A percentile compares a stretch with the other conserved stretches of the same genome.
Conservation (phyloP, 2,888 invertebrate genomes). For the Drosophila recens region DNA sequence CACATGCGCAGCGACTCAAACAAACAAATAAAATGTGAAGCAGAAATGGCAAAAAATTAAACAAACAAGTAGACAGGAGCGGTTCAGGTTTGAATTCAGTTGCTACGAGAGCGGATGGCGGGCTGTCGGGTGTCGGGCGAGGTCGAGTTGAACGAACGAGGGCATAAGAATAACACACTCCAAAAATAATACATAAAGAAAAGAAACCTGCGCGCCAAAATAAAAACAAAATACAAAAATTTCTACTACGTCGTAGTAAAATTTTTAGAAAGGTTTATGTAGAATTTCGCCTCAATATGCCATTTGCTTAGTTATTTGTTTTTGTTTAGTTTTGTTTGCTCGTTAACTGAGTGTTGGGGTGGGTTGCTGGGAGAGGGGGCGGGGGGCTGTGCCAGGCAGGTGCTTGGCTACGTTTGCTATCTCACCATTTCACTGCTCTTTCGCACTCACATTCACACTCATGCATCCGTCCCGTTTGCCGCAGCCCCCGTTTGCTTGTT, state of each 20-base stretch:
- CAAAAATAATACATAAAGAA: constrained; percentile 20
- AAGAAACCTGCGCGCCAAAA: constrained; percentile 64
- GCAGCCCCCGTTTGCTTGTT: constrained; percentile 56
- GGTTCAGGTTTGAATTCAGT: constrained; percentile 65
- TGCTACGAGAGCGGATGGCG: constrained; percentile 38
- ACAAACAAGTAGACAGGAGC: constrained; percentile 84
- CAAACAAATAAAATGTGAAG: constrained; percentile 84
- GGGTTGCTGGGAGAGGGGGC: background rate
- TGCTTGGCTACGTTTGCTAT: constrained; percentile 56
- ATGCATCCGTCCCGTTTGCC: constrained; percentile 1
- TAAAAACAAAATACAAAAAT: constrained; percentile 40
- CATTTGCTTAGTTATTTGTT: constrained; percentile 70
- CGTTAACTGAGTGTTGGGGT: constrained; percentile 58
- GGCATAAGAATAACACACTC: constrained; percentile 38
- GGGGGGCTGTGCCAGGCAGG: constrained; percentile 58
- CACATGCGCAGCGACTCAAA: constrained; percentile 80
- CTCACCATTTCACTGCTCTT: constrained; percentile 34
- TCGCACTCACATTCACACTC: constrained; percentile 26
- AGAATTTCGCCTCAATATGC: constrained; percentile 61
- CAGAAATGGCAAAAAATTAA: constrained; percentile 84
- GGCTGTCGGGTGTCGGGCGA: constrained; percentile 29
- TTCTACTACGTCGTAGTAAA: constrained; percentile 79
- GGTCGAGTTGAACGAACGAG: constrained; percentile 72
- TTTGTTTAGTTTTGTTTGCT: constrained; percentile 81
- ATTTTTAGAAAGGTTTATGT: constrained; percentile 60